Evolutionary conservation across 2,888 invertebrate genomes (phyloP).

Genomic region (Cheilosia pagana): DNA sequence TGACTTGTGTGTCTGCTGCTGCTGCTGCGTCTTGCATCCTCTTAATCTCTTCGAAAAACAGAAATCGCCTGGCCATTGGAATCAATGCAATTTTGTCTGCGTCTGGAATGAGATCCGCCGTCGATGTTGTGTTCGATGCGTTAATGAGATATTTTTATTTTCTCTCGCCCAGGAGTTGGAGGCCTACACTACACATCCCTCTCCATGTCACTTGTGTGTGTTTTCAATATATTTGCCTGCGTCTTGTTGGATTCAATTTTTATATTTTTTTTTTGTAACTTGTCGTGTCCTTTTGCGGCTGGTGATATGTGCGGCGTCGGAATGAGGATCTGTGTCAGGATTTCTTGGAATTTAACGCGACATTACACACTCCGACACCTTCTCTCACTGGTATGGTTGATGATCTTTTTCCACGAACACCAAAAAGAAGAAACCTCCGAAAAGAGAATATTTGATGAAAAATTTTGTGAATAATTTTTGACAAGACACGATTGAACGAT

Average conservation of each 20-base stretch:
- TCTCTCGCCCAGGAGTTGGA: constrained; percentile 31
- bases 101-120: constrained; percentile 59
- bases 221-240: constrained; percentile 54
- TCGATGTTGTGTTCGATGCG: constrained; percentile 74
- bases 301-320: constrained; percentile 66
- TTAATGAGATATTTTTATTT: constrained; percentile 73
- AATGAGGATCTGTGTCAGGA: constrained; percentile 75
- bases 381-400: constrained; percentile 48
- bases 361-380: constrained; percentile 75
- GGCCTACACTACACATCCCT: constrained; percentile 34
- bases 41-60: constrained; percentile 58
- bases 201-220: constrained; percentile 77
- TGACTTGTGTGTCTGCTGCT: constrained; percentile 13
- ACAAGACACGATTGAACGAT: constrained; percentile 74
- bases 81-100: constrained; percentile 49
- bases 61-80: constrained; percentile 55
- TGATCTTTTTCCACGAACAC: constrained; percentile 71
- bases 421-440: constrained; percentile 15
- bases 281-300: constrained; percentile 78
- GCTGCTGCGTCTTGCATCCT: constrained; percentile 42
- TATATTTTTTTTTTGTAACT: constrained; percentile 74
- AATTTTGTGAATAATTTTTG: constrained; percentile 75
- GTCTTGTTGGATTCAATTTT: constrained; percentile 39
- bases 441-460: constrained; percentile 66
- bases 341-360: constrained; percentile 75